Evolutionary conservation across 2,797 vertebrate species (phyloP), one percentile per base, ranked within the genome.

Genomic region (Rhinophrynus dorsalis): DNA sequence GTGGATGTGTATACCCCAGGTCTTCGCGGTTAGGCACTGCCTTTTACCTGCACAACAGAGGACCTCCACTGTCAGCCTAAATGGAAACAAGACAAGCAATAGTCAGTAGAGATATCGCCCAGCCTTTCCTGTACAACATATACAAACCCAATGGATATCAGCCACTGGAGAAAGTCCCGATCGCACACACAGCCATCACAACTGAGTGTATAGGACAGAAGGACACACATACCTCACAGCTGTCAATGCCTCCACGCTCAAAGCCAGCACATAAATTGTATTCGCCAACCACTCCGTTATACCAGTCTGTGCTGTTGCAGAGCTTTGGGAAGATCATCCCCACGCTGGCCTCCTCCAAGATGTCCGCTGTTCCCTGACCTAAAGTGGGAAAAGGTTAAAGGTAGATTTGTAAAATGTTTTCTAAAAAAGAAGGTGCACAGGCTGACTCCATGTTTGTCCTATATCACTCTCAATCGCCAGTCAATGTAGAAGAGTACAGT

Each of bases 31-130:
- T 74, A 74, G 32, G 76, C 84, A 56, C 84, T 85, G 59, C 81
- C 83, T 2, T 47, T 60, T 0, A 84, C 83, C 84, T 74, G 64
- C 83, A 87, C 84, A 84, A 80, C 58, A 86, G 77, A 17, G 84
- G 85, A n/a, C 84, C 81, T 2, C 85, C 85, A 6, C 85, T 86
- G 80, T 87, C 83, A 50, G 82, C 85, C 84, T 87, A 76, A 11
- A 10, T 12, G n/a, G n/a, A n/a, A n/a, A 26, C 23, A 23, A 55
- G 12, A 44, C n/a, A 32, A 56, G 21, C 5, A n/a, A n/a, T n/a
- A n/a, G n/a, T n/a, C n/a, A n/a, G n/a, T n/a, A n/a, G n/a, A n/a
- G n/a, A n/a, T n/a, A n/a, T n/a, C n/a, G n/a, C n/a, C n/a, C n/a
- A n/a, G n/a, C n/a, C n/a, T n/a, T n/a, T n/a, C n/a, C n/a, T n/a